Base-by-base conservation (phyloP, 2,113 vertebrate genomes). In the Corythaixoides concolor region DNA sequence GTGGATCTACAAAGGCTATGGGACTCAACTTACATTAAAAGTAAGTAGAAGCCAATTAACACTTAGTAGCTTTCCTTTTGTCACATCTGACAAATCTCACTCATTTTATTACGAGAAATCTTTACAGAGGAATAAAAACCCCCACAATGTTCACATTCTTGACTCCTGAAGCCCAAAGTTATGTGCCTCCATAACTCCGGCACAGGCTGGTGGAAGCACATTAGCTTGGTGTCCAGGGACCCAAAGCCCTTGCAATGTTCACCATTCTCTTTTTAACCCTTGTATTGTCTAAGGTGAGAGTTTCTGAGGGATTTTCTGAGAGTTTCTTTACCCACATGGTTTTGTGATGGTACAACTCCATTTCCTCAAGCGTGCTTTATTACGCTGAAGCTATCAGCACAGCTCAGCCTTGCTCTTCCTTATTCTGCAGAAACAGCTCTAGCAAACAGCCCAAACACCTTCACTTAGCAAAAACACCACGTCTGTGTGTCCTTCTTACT, bases 341-440 rank as follows among this genome's bases (percentile, higher is more conserved):
- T 43, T 75, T 79, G 4, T 52, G 58, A 33, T 69, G 52, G 30
- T 11, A 39, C 55, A 78, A 77, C 87, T 58, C 47, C 3, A 39
- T 77, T 91, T 84, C 55, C 74, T 89, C 59, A 53, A 18, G 47
- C 0, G 0, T 35, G 30, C 24, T 86, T 59, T 59, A 33, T 47
- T 52, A 86, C 0, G 0, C 32, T 6, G 0, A 55, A 59, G 17
- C 45, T 35, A 3, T 59, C n/a, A 53, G 15, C 8, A 1, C 66
- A 35, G 32, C 24, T 67, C 33, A 66, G 56, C 11, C 43, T 60
- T 32, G 20, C 35, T 8, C 63, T 81, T 84, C 85, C 68, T 69
- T 77, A 66, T 94, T 84, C 68, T 85, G 85, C 77, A 76, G 55
- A 67, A 91, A 28, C 37, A 83, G 43, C 43, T 64, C 67, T 59